Percentiles rank a stretch among this genome's conserved stretches.
phyloP scores from a whole-genome alignment of 2,888 invertebrate species.

The Eudasyphora cyanicolor region DNA sequence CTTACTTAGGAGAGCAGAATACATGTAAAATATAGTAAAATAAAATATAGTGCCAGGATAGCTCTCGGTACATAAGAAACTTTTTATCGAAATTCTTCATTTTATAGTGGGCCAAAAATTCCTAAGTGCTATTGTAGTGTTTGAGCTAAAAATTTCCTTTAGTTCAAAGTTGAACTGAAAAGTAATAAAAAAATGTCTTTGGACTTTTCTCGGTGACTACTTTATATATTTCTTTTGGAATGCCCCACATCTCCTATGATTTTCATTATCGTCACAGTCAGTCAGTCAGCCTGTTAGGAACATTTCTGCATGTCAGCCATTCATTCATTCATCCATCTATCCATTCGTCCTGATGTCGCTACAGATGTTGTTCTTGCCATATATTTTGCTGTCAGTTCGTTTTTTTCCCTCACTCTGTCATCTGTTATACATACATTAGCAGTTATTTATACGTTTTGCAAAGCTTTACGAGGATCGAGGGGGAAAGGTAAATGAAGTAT shows the following conservation, averaged over 20 bases:
- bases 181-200: too few species aligned
- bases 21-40: too few species aligned
- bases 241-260: neutral
- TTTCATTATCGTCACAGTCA: slow-evolving; percentile 14
- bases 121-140: too few species aligned
- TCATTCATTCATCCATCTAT: slow-evolving; percentile 22
- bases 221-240: neutral
- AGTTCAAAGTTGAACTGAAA: too few species aligned
- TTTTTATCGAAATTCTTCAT: too few species aligned
- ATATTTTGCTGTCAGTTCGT: neutral
- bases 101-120: too few species aligned
- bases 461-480: neutral
- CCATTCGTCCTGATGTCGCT: neutral
- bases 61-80: too few species aligned
- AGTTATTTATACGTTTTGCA: slow-evolving; percentile 35
- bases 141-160: too few species aligned
- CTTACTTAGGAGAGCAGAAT: too few species aligned
- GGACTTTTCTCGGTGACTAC: too few species aligned
- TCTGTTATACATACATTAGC: slow-evolving; percentile 25
- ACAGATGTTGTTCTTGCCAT: neutral
- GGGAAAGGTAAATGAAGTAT: too few species aligned
- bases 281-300: slow-evolving; percentile 20
- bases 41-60: too few species aligned
- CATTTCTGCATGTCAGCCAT: slow-evolving; percentile 33
- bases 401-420: neutral